phyloP scores from a whole-genome alignment of 2,797 vertebrate species.

The Malacoraja senta region DNA sequence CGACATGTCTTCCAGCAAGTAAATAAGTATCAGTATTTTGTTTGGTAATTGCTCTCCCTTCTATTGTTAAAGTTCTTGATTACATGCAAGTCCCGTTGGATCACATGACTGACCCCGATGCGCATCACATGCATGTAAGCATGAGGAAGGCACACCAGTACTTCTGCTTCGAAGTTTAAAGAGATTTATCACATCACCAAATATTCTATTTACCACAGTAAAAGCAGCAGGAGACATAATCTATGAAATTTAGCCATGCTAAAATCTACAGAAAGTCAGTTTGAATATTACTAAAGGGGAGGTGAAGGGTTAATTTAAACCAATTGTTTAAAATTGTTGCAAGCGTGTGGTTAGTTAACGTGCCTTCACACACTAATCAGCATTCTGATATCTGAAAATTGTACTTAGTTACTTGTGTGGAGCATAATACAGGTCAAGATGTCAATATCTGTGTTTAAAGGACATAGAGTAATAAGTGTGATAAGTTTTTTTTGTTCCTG shows the following conservation, averaged over 20 bases:
- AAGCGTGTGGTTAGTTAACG: background rate
- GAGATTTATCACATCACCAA: too few relatives aligned
- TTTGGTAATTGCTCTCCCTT: too few relatives aligned
- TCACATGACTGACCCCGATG: too few relatives aligned
- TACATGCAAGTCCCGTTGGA: too few relatives aligned
- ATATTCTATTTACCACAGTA: too few relatives aligned
- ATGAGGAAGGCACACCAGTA: too few relatives aligned
- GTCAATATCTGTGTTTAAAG: background rate
- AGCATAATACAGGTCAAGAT: background rate
- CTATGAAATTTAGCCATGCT: background rate
- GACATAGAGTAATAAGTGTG: background rate
- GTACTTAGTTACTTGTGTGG: background rate
- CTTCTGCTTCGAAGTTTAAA: too few relatives aligned
- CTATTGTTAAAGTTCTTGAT: too few relatives aligned
- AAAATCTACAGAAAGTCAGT: background rate
- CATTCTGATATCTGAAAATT: background rate
- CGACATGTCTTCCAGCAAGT: too few relatives aligned
- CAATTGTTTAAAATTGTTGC: background rate
- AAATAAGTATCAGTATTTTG: too few relatives aligned
- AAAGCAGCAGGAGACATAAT: background rate
- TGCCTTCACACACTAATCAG: background rate
- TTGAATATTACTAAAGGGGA: background rate
- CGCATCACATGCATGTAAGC: too few relatives aligned
- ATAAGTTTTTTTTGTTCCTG: background rate
- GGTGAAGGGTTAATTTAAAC: background rate